Percentiles rank a stretch among this genome's conserved stretches.
Conservation (phyloP, 2,113 vertebrate species). For the Acrocephalus arundinaceus region DNA sequence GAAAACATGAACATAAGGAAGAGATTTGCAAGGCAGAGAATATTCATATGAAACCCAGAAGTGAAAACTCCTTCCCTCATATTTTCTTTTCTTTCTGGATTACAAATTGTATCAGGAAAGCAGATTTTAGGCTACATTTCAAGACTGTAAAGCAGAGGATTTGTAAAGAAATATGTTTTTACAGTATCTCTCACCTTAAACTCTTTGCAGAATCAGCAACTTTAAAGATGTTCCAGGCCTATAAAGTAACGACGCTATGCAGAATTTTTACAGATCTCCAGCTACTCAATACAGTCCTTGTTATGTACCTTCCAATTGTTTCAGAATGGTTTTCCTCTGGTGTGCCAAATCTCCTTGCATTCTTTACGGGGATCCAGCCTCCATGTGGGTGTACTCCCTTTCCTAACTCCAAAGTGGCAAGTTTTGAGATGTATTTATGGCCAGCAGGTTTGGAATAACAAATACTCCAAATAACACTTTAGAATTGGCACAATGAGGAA, state of each 20-base stretch:
- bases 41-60: neutral
- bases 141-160: neutral
- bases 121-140: neutral
- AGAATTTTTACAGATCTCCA: neutral
- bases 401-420: too few species aligned
- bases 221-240: neutral
- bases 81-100: neutral
- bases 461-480: neutral
- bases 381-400: accelerated
- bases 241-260: neutral
- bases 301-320: neutral
- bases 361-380: neutral
- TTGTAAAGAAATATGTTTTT: neutral
- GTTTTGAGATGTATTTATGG: neutral
- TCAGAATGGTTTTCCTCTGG: neutral
- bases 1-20: conserved; percentile 43
- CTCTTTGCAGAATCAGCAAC: neutral
- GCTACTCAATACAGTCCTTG: neutral
- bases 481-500: neutral
- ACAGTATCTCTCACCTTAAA: neutral
- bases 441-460: neutral
- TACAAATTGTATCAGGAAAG: neutral
- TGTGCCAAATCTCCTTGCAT: neutral
- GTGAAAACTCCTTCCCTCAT: neutral
- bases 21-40: conserved; percentile 5